A percentile compares a stretch with the other conserved stretches of the same genome.
Evolutionary conservation across 2,888 invertebrate species (phyloP).

Genomic region (Thecocarcelia acutangulata): DNA sequence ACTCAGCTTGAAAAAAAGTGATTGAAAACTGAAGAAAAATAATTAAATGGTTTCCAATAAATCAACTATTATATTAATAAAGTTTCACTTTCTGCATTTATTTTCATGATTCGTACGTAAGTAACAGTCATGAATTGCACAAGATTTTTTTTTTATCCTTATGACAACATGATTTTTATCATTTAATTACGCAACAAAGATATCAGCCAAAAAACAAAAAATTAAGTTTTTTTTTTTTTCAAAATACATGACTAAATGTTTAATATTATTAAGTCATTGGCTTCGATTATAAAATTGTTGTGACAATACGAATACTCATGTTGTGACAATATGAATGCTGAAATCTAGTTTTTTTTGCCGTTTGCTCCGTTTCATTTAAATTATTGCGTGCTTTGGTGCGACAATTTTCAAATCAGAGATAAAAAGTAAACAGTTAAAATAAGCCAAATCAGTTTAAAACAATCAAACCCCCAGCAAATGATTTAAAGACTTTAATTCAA

Average conservation of each 20-base stretch:
- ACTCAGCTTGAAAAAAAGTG: not conserved
- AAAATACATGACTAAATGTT: conserved; percentile 44
- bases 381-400: conserved; percentile 55
- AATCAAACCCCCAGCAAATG: conserved; percentile 23
- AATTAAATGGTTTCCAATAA: not conserved
- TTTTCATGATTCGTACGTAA: conserved; percentile 12
- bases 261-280: conserved; percentile 43
- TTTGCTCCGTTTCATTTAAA: conserved; percentile 37
- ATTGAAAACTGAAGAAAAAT: conserved; percentile 1
- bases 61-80: not conserved
- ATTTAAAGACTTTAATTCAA: conserved; percentile 18
- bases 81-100: not conserved
- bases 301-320: no score
- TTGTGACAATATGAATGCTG: not conserved
- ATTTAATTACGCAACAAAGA: conserved; percentile 44
- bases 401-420: conserved; percentile 28
- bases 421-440: not conserved
- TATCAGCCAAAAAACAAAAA: conserved; percentile 4
- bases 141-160: not conserved
- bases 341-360: not conserved
- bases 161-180: conserved; percentile 42
- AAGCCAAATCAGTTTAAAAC: no score
- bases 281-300: conserved; percentile 27
- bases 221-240: no score
- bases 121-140: conserved; percentile 18